Percentiles rank a stretch among this genome's conserved stretches.
Evolutionary conservation across 2,113 vertebrate species (phyloP).

Genomic region (Clarias batrachus): DNA sequence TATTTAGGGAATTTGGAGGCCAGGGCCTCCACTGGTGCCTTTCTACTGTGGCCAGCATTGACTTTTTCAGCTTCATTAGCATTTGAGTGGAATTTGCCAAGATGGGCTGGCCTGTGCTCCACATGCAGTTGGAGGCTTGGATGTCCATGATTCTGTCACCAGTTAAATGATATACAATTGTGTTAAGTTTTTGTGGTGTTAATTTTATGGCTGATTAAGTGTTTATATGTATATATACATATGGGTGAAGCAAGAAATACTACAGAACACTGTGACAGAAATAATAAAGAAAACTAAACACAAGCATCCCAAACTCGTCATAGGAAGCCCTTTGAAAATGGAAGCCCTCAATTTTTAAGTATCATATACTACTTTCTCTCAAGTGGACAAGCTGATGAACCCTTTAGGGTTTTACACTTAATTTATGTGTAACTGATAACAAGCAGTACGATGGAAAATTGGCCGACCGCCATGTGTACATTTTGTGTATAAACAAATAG

Average conservation of each 20-base stretch:
- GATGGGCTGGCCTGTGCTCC: no score
- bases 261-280: background rate
- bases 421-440: background rate
- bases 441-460: background rate
- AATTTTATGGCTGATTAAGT: no score
- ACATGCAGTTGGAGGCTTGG: no score
- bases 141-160: no score
- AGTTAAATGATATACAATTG: no score
- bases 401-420: background rate
- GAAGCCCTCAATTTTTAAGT: background rate
- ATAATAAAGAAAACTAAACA: background rate
- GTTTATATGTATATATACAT: background rate
- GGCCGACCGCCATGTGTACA: background rate
- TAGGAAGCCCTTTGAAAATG: background rate
- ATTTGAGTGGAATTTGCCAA: no score
- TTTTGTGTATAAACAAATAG: background rate
- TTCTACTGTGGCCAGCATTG: no score
- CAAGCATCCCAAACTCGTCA: background rate
- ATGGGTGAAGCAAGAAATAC: background rate
- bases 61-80: no score
- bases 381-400: background rate
- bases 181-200: no score
- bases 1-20: no score
- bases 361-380: background rate
- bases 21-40: no score